Evolutionary conservation across 2,113 vertebrate genomes (phyloP), one percentile per base, ranked within the genome.

Genomic region (Podocnemis expansa): DNA sequence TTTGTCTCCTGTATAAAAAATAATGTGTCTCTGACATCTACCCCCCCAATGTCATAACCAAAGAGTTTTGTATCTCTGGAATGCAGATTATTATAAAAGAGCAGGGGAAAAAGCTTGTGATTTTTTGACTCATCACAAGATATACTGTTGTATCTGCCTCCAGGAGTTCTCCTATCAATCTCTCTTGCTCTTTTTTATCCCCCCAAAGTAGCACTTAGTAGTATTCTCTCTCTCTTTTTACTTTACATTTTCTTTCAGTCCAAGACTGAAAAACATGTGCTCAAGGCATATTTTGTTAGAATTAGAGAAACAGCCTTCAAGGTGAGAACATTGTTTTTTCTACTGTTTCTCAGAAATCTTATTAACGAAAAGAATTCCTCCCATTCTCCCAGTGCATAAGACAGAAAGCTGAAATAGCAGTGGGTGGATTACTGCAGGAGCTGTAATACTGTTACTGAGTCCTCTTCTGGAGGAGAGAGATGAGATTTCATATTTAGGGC

Each of bases 251-350:
- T 19, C 84, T 91, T 91, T 87, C 83, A 85, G 29, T 73, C 70
- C 29, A 93, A 94, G 78, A 56, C 79, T 94, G 34, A 43, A 84
- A 91, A 95, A 88, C 78, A 89, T 29, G 55, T 85, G 84, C 29
- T 82, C 2, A 88, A 96, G 79, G 90, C 27, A 8, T 8, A 52
- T 58, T 87, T 95, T 96, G 79, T 2, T 43, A 70, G 34, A 94
- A 95, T 85, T 93, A 97, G 63, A 87, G 85, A 89, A 80, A 76
- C 21, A 81, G n/a, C 8, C 38, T 89, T 93, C 80, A 96, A 87
- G 88, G 73, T 96, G 88, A 83, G 82, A 94, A 94, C 13, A 19
- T 75, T 85, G 21, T 34, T 89, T 91, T 91, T 3, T 21, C 13
- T 94, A 89, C 90, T 7, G 82, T 89, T 89, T 91, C 80, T 91